Evolutionary conservation across 2,113 vertebrate genomes (phyloP).

Genomic region (Asarcornis scutulata): DNA sequence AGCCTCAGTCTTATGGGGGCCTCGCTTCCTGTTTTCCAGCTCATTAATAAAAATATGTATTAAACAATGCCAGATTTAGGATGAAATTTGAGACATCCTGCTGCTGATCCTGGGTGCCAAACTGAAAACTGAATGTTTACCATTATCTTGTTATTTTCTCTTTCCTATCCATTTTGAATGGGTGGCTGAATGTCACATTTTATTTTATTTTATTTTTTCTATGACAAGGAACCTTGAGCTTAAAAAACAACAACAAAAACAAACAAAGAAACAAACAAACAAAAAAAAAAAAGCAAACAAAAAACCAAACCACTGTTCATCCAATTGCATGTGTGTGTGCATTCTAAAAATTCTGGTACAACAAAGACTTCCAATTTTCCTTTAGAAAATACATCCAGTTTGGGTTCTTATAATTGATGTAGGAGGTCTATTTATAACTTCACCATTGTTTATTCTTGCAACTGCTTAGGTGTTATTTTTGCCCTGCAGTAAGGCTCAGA

Average conservation of each 20-base stretch:
- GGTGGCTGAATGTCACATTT: neutral
- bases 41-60: neutral
- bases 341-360: neutral
- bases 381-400: neutral
- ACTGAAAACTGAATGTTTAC: neutral
- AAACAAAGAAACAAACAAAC: too few species aligned
- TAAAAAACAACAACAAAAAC: too few species aligned
- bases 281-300: too few species aligned
- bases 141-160: neutral
- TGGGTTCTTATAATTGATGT: neutral
- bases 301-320: too few species aligned
- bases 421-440: slow-evolving; percentile 14
- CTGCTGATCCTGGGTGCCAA: neutral
- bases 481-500: slow-evolving; percentile 20
- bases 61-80: neutral
- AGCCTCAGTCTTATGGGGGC: neutral
- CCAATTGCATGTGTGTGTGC: too few species aligned
- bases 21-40: neutral
- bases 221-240: too few species aligned
- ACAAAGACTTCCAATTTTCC: neutral
- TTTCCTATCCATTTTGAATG: neutral
- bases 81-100: neutral
- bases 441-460: neutral
- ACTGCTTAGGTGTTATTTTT: slow-evolving; percentile 46
- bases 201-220: neutral